Percentiles rank a stretch among this genome's conserved stretches.
Evolutionary conservation across 92 coral and sea anemone genomes (phyloP).

Genomic region (Galaxea fascicularis): DNA sequence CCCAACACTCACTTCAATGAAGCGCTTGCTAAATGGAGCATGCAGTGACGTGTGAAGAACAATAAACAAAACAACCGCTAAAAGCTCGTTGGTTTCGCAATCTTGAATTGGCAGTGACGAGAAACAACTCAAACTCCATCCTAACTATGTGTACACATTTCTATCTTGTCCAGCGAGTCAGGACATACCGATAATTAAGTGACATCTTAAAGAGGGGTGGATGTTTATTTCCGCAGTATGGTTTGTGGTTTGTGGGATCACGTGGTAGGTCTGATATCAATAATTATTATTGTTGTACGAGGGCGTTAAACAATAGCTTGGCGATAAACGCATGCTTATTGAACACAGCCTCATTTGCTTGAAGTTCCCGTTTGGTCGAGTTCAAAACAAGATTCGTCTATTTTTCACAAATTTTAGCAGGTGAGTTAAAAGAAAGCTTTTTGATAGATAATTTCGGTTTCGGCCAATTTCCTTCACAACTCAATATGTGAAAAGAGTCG

Average conservation of each 20-base stretch:
- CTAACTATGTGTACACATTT: background rate
- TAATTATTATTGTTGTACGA: background rate
- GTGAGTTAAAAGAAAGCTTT: background rate
- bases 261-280: slow-evolving; percentile 31
- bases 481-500: no score
- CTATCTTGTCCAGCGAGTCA: background rate
- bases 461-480: no score
- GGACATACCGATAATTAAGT: background rate
- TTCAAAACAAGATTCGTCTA: background rate
- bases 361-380: background rate
- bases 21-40: slow-evolving; percentile 14
- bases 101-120: background rate
- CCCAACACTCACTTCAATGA: background rate
- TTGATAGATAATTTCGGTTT: no score
- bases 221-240: background rate
- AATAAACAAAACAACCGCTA: background rate
- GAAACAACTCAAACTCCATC: background rate
- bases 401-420: background rate
- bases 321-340: slow-evolving; percentile 3
- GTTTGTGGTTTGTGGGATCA: background rate
- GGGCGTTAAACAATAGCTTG: background rate
- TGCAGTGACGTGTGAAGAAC: background rate
- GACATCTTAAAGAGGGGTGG: background rate
- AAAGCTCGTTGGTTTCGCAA: background rate
- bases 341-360: slow-evolving; percentile 8